phyloP scores from a whole-genome alignment of 2,797 vertebrate species.

The Sus cebifrons region DNA sequence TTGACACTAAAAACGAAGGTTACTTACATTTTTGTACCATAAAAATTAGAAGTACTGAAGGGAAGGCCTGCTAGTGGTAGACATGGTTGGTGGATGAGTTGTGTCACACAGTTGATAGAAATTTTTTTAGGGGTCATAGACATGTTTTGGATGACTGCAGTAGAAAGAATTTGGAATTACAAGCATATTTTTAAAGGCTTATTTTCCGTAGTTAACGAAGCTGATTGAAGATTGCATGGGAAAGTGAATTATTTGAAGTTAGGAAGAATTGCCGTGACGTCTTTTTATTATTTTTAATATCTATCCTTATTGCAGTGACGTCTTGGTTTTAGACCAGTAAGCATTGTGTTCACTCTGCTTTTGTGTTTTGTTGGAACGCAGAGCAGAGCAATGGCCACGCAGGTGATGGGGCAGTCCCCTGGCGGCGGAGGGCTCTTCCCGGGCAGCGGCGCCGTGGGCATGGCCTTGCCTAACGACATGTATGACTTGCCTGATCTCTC shows the following conservation, averaged over 20 bases:
- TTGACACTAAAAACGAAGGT: slow-evolving; percentile 38
- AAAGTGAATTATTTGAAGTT: neutral
- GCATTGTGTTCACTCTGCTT: slow-evolving; percentile 66
- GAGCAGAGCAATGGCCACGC: slow-evolving; percentile 93
- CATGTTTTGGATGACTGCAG: neutral
- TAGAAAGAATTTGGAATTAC: slow-evolving; percentile 51
- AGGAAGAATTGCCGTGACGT: neutral
- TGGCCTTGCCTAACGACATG: slow-evolving; percentile 92
- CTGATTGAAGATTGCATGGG: neutral
- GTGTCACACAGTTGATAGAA: neutral
- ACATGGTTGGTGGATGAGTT: neutral
- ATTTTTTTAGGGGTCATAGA: neutral
- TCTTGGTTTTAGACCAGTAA: neutral
- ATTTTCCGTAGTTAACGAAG: slow-evolving; percentile 11
- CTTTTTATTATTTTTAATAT: neutral
- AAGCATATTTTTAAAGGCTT: neutral
- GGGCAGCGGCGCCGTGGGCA: slow-evolving; percentile 87
- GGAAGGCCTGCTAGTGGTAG: neutral
- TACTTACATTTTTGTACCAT: neutral
- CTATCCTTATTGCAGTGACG: neutral
- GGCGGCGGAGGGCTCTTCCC: slow-evolving; percentile 92
- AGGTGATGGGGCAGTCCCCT: slow-evolving; percentile 94
- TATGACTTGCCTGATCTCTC: slow-evolving; percentile 94
- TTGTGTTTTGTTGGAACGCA: slow-evolving; percentile 74
- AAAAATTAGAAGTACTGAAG: slow-evolving; percentile 55